Evolutionary conservation across 2,113 vertebrate species (phyloP).

Genomic region (Varanus salvator): DNA sequence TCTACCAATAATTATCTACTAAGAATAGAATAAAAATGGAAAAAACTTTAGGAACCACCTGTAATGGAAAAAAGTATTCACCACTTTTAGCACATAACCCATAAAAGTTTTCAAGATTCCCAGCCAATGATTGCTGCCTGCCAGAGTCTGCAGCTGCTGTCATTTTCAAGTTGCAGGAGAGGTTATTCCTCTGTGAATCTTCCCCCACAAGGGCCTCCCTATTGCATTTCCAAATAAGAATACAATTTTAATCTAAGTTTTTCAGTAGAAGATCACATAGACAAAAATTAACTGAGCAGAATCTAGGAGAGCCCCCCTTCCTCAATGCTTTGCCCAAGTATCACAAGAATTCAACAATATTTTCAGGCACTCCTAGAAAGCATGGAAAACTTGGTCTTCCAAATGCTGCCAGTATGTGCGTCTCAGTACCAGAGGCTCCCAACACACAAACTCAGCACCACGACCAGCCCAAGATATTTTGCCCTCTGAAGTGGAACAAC

Average conservation of each 20-base stretch:
- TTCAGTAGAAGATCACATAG: not conserved
- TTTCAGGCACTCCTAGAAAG: not conserved
- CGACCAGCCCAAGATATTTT: not conserved
- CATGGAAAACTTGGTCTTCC: not conserved
- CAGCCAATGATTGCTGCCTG: not conserved
- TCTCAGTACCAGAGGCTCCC: not conserved
- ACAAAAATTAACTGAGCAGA: not conserved
- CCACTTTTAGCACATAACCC: constrained; percentile 17
- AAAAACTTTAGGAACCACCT: rapidly evolving
- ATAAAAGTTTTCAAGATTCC: not conserved
- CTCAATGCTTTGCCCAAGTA: not conserved
- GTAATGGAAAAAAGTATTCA: rapidly evolving
- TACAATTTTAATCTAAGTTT: not conserved
- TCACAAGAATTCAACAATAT: not conserved
- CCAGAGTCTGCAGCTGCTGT: constrained; percentile 9
- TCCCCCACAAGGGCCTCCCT: not conserved
- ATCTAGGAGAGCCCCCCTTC: not conserved
- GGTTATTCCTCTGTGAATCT: not conserved
- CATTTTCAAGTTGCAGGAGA: not conserved
- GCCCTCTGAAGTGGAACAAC: not conserved
- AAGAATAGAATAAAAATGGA: constrained; percentile 25
- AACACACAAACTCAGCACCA: not conserved
- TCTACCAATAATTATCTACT: constrained; percentile 45
- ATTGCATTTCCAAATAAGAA: not conserved
- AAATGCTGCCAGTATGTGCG: not conserved